Conservation (phyloP, 2,113 vertebrate genomes). For the Prunella himalayana region DNA sequence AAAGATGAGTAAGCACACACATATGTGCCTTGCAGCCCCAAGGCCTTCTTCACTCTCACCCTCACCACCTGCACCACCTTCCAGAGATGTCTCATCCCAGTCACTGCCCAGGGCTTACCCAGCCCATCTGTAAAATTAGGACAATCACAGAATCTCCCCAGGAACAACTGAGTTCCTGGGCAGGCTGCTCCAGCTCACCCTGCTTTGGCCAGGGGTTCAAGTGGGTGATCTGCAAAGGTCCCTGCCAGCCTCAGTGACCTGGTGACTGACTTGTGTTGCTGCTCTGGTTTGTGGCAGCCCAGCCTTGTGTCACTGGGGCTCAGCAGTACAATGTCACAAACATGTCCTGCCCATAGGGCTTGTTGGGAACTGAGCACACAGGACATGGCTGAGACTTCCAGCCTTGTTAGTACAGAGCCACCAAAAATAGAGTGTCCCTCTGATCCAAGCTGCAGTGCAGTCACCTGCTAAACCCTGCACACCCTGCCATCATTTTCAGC, state of each 20-base stretch:
- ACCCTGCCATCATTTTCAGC: not conserved
- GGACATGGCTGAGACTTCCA: not conserved
- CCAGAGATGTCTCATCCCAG: not conserved
- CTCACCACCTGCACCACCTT: not conserved
- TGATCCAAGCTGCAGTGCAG: not conserved
- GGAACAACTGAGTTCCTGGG: not conserved
- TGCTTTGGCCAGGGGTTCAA: not conserved
- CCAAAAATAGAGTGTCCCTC: not conserved
- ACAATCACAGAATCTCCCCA: not conserved
- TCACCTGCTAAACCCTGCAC: not conserved
- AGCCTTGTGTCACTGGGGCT: not conserved
- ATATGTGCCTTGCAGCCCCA: not conserved
- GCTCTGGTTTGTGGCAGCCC: not conserved
- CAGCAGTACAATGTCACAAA: rapidly evolving
- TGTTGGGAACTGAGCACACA: not conserved
- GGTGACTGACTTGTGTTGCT: not conserved
- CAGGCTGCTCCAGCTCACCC: not conserved
- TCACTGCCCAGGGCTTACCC: not conserved
- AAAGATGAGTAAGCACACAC: not conserved
- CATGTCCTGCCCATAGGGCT: not conserved
- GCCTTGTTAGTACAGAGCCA: not conserved
- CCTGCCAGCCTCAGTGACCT: not conserved
- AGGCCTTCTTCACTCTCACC: not conserved
- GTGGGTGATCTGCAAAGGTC: not conserved
- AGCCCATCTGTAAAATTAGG: not conserved